Base-by-base conservation (phyloP, 2,888 invertebrate species). In the Thymelicus sylvestris region DNA sequence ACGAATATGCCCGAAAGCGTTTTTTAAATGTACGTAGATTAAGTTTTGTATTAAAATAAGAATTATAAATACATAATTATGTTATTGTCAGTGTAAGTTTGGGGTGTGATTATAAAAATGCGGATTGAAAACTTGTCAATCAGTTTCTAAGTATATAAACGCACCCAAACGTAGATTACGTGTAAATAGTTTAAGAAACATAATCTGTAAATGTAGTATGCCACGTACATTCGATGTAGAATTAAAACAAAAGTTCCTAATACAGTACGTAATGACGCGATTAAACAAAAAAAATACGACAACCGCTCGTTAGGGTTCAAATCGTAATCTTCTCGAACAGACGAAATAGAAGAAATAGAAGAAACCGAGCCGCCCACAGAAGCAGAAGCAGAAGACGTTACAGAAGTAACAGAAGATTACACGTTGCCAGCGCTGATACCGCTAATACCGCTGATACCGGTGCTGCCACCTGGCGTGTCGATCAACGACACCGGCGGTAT, bases 271-370 rank as follows among this genome's bases (percentile, higher is more conserved):
- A 44, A 44, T 69, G 60, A 72, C 67, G 47, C 60, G 67, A 48
- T 44, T 8, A 10, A 44, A 44, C 64, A 67, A 69, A 80, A 80
- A 85, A 90, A 92, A 90, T 91, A 92, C 92, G 93, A 91, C 92
- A 92, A 91, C 90, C 90, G 85, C 86, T 81, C 83, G 83, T 83
- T 80, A 74, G 78, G 78, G 75, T 82, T 83, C 83, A 82, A 80
- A 77, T 61, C 69, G 81, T 80, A 78, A 75, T 69, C 78, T 87
- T 86, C 80, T 82, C 78, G 76, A 77, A 78, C 90, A 92, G 92
- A 91, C 88, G 91, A 91, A 19, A 19, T 19, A 19, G 19, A 19
- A 85, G 90, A 80, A 72, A 67, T 67, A 80, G 90, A 90, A 86
- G 90, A 86, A 78, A 89, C 88, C 77, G 90, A 87, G 79, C 84